A percentile compares a stretch with the other conserved stretches of the same genome.
Evolutionary conservation across 2,113 vertebrate genomes (phyloP).

Genomic region (Equus quagga): DNA sequence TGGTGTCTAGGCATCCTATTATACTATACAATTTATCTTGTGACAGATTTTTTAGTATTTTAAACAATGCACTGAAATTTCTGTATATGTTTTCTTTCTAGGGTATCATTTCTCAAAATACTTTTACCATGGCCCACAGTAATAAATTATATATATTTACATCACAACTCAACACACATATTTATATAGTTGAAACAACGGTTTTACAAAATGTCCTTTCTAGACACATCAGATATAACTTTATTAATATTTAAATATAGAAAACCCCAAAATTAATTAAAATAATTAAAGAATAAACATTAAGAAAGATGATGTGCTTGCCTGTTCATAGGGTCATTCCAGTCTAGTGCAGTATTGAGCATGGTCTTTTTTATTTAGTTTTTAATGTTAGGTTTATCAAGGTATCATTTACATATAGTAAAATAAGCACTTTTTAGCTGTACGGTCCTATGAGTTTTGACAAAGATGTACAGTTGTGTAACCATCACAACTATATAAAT

Average conservation of each 20-base stretch:
- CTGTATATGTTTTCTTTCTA: not conserved
- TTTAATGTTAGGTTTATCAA: not conserved
- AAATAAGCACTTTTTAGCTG: not conserved
- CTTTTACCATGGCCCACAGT: not conserved
- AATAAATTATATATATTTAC: not conserved
- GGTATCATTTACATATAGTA: not conserved
- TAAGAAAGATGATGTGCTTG: too few relatives aligned
- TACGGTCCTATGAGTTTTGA: not conserved
- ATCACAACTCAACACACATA: not conserved
- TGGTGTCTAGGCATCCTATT: not conserved
- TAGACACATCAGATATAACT: not conserved
- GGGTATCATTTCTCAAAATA: not conserved
- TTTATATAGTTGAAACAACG: not conserved
- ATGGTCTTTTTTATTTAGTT: not conserved
- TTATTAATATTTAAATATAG: too few relatives aligned
- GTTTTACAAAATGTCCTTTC: not conserved
- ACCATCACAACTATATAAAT: not conserved
- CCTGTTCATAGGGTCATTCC: too few relatives aligned
- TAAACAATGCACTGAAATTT: not conserved
- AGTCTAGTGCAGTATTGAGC: too few relatives aligned
- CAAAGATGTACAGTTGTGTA: not conserved
- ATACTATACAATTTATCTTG: not conserved
- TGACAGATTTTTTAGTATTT: not conserved
- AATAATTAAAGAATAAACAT: too few relatives aligned
- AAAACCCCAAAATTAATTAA: too few relatives aligned